phyloP scores from a whole-genome alignment of 2,113 vertebrate genomes.

The Rallus limicola region DNA sequence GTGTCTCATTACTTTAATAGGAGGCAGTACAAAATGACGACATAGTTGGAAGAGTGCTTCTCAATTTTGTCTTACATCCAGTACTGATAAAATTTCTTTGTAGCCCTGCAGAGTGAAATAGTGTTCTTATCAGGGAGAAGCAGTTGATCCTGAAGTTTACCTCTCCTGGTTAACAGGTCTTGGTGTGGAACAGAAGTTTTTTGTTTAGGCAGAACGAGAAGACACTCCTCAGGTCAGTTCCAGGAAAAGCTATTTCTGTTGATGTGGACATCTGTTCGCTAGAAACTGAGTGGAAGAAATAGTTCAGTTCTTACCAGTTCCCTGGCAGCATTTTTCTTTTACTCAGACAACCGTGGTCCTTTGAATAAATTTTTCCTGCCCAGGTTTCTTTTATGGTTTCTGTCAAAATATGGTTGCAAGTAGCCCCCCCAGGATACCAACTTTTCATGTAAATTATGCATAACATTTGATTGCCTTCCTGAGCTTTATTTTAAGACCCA shows the following conservation, averaged over 20 bases:
- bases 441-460: not conserved
- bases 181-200: not conserved
- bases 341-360: not conserved
- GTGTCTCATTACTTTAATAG: not conserved
- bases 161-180: not conserved
- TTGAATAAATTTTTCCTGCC: not conserved
- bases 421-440: not conserved
- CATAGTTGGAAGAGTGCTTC: not conserved
- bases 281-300: not conserved
- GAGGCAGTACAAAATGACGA: not conserved
- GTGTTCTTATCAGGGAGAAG: not conserved
- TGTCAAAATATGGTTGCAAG: not conserved
- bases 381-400: not conserved
- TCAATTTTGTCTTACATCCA: not conserved
- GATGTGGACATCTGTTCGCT: not conserved
- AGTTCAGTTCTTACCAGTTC: not conserved
- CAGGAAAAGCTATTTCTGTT: not conserved
- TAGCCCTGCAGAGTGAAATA: not conserved
- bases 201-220: not conserved
- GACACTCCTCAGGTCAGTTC: rapidly evolving
- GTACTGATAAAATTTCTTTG: not conserved
- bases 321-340: not conserved
- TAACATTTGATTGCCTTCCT: not conserved
- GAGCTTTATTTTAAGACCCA: not conserved
- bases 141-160: not conserved